Evolutionary conservation across 2,113 vertebrate species (phyloP).

Genomic region (Tychaedon coryphoeus): DNA sequence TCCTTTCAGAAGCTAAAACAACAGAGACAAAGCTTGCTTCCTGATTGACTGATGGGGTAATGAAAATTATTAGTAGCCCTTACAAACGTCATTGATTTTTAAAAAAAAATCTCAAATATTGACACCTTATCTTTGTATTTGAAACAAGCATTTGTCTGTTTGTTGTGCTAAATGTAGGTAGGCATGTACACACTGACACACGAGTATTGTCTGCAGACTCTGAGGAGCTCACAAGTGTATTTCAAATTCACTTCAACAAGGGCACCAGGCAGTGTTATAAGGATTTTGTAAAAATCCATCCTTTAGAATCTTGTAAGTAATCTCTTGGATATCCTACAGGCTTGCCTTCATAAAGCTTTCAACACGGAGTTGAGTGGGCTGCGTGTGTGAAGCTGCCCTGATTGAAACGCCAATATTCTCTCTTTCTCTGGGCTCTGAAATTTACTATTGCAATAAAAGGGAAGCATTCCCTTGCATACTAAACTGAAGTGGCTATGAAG

Average conservation of each 20-base stretch:
- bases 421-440: slow-evolving; percentile 26
- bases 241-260: slow-evolving; percentile 60
- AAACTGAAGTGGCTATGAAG: background rate
- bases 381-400: background rate
- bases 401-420: slow-evolving; percentile 66
- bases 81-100: slow-evolving; percentile 1
- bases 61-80: background rate
- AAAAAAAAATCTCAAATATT: background rate
- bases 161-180: slow-evolving; percentile 3
- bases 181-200: background rate
- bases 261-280: slow-evolving; percentile 27
- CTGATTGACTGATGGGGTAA: slow-evolving; percentile 8
- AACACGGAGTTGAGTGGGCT: background rate
- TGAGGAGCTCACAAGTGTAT: slow-evolving; percentile 13
- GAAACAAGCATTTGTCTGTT: background rate
- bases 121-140: background rate
- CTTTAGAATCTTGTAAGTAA: slow-evolving; percentile 49
- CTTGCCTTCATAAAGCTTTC: slow-evolving; percentile 67
- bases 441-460: slow-evolving; percentile 60
- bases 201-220: background rate
- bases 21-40: slow-evolving; percentile 23
- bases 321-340: slow-evolving; percentile 54
- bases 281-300: slow-evolving; percentile 50
- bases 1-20: slow-evolving; percentile 24
- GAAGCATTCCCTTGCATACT: slow-evolving; percentile 27